Conservation (phyloP, 1,140 invertebrate species). For the Drosophila chauvacae region DNA sequence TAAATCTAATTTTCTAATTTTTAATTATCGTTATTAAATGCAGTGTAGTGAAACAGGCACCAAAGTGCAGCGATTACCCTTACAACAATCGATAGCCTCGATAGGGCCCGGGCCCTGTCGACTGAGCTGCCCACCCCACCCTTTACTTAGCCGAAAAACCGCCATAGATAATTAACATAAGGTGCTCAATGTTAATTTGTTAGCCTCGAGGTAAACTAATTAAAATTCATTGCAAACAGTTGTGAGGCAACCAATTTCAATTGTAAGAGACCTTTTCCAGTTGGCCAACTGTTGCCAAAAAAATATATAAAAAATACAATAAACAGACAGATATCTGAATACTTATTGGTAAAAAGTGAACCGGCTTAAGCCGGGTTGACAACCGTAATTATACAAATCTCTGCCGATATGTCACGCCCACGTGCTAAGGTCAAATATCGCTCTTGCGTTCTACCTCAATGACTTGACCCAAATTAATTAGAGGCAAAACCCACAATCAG, state of each 20-base stretch:
- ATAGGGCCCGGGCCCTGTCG: constrained; percentile 1
- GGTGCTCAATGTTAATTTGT: constrained; percentile 64
- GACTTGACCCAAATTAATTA: constrained; percentile 70
- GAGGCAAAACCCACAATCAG: constrained; percentile 32
- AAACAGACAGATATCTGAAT: not conserved
- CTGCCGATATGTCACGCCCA: constrained; percentile 55
- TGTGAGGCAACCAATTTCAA: constrained; percentile 61
- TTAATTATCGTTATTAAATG: not conserved
- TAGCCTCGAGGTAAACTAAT: constrained; percentile 67
- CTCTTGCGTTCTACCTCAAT: constrained; percentile 73
- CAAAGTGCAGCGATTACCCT: not conserved
- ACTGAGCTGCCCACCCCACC: not conserved
- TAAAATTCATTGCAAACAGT: constrained; percentile 75
- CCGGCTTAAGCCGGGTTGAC: constrained; percentile 59
- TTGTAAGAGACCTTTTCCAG: constrained; percentile 58
- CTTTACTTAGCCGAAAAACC: constrained; percentile 15
- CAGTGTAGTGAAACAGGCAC: not conserved
- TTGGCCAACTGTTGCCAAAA: constrained; percentile 52
- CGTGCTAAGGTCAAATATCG: constrained; percentile 64
- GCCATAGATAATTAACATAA: constrained; percentile 18
- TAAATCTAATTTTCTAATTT: not conserved
- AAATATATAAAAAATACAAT: constrained; percentile 28
- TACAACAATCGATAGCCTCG: constrained; percentile 7
- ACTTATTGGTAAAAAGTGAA: constrained; percentile 19
- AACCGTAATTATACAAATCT: constrained; percentile 45